phyloP scores from a whole-genome alignment of 2,113 vertebrate genomes.

The Rissa tridactyla region DNA sequence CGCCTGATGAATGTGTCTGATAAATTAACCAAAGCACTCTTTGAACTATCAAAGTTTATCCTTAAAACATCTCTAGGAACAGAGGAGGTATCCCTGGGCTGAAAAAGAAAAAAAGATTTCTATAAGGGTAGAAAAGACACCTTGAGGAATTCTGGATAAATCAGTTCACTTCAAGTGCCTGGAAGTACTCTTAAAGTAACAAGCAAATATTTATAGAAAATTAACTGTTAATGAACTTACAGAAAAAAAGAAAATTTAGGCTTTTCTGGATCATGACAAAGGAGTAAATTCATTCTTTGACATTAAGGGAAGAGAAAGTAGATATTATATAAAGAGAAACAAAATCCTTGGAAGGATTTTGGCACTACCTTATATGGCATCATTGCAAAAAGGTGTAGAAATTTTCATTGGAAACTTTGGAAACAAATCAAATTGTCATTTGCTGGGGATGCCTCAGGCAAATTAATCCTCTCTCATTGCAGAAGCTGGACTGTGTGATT shows the following conservation, averaged over 20 bases:
- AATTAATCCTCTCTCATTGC: not conserved
- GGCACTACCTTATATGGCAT: not conserved
- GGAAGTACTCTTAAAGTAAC: not conserved
- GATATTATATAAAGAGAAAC: not conserved
- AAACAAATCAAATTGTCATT: not conserved
- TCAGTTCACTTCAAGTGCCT: not conserved
- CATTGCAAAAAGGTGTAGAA: not conserved
- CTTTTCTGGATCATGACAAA: not conserved
- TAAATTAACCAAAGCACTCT: not conserved
- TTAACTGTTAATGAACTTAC: not conserved
- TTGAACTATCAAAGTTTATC: not conserved
- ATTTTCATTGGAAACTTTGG: not conserved
- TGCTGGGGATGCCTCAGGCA: not conserved
- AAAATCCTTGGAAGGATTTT: not conserved
- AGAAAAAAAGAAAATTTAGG: not conserved
- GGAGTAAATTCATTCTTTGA: not conserved
- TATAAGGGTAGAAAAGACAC: not conserved
- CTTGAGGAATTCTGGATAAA: not conserved
- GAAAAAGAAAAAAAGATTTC: not conserved
- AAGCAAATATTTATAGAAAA: not conserved
- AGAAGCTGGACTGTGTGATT: not conserved
- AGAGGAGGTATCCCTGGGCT: not conserved
- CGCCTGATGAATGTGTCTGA: not conserved
- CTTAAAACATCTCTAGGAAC: not conserved
- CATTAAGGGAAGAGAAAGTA: not conserved